A percentile compares a stretch with the other conserved stretches of the same genome.
These are phyloP conservation scores for Plumapathes pennacea DNA, from an alignment of 92 coral and sea anemone species.

Conservation along the genomic window DNA sequence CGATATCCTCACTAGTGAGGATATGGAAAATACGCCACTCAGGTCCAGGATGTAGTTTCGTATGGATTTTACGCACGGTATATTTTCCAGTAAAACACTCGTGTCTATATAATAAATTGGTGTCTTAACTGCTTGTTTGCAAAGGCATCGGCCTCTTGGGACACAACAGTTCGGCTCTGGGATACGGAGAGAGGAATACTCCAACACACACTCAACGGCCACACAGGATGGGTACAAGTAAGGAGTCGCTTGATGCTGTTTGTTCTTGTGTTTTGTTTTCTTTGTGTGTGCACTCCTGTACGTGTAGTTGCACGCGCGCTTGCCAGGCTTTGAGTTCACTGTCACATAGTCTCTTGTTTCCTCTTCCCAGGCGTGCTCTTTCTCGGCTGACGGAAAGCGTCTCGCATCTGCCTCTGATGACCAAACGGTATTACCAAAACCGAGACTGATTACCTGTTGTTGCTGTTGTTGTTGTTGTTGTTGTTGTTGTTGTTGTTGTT, in stretches of 20 bases:
- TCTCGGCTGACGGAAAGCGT: conserved; percentile 80
- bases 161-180: conserved; percentile 81
- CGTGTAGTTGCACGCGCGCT: not conserved
- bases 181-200: conserved; percentile 50
- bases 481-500: not conserved
- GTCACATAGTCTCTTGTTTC: not conserved
- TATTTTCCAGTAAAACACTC: no score
- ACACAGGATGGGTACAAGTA: conserved; percentile 99
- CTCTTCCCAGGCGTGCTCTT: conserved; percentile 72
- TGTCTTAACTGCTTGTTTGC: not conserved
- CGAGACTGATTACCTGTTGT: not conserved
- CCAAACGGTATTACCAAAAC: conserved; percentile 67
- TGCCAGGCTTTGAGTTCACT: not conserved
- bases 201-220: conserved; percentile 75
- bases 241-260: not conserved
- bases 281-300: not conserved
- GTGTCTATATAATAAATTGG: no score
- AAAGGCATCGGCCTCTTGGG: conserved; percentile 99
- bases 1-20: no score
- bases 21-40: no score
- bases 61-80: no score
- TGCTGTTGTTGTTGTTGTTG: not conserved
- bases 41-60: no score
- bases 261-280: not conserved
- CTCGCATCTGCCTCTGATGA: conserved; percentile 98